Base-by-base conservation (phyloP, 2,888 invertebrate genomes). In the Acleris sparsana region DNA sequence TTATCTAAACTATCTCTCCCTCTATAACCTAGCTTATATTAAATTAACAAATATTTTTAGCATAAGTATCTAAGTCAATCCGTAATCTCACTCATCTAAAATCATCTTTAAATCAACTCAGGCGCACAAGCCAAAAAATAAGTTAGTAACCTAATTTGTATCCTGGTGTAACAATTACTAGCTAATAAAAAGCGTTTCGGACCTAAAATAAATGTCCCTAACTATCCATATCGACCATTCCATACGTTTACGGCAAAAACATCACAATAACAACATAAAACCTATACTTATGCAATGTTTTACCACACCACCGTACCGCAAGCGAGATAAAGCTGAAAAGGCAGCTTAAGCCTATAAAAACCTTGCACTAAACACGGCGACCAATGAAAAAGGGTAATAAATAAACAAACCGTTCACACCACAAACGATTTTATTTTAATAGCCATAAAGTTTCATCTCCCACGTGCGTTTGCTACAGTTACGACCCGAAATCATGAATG, bases 281-380 rank as follows among this genome's bases (percentile, higher is more conserved):
- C 83, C 89, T 87, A 91, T 91, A 91, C 88, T 90, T 90, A 92
- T 92, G 91, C 92, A 90, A 90, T 91, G 91, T 87, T 88, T 91
- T 85, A 88, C 88, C 92, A 85, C 90, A 92, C 92, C 87, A 88
- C 82, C 89, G 86, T 86, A 89, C 90, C 83, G 82, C 84, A 88
- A 87, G 89, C 92, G 92, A 92, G 93, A 92, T 92, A 92, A 92
- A 93, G 91, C 93, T 92, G 92, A 92, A 93, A 93, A 92, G 92
- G 90, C 92, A 90, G 88, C 87, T 92, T 87, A 88, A 87, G 89
- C 91, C 89, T 89, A 90, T 90, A 93, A 93, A 93, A 92, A 89
- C 89, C 91, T 89, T 90, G 92, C 93, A 89, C 92, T 93, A 93
- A 93, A 92, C 89, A 84, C 85, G 78, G 78, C 75, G 80, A 79